A percentile compares a stretch with the other conserved stretches of the same genome.
Evolutionary conservation across 2,888 invertebrate species (phyloP).

Genomic region (Chymomyza caudatula): DNA sequence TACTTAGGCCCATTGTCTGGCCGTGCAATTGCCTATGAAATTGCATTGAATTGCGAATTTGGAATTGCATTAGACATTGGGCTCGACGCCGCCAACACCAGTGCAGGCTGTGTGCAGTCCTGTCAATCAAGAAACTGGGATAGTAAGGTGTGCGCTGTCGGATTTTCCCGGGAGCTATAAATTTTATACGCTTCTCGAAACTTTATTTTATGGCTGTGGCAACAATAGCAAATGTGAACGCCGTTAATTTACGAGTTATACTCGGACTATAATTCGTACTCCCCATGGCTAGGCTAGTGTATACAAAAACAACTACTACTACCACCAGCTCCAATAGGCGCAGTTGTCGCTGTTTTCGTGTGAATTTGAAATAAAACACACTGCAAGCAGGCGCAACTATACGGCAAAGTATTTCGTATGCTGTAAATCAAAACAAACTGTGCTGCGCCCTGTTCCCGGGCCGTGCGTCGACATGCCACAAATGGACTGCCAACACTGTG

Average conservation of each 20-base stretch:
- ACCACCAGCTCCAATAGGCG: not conserved
- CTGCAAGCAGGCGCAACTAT: constrained; percentile 31
- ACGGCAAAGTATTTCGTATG: constrained; percentile 1
- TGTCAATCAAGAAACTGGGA: constrained; percentile 60
- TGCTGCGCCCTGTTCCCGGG: not conserved
- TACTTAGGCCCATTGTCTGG: constrained; percentile 58
- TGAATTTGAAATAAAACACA: constrained; percentile 69
- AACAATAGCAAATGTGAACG: constrained; percentile 49
- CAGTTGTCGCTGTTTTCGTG: constrained; percentile 49
- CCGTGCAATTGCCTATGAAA: constrained; percentile 63
- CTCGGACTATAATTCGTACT: constrained; percentile 22
- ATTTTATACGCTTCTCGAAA: constrained; percentile 70
- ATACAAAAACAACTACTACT: constrained; percentile 39
- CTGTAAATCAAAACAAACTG: not conserved
- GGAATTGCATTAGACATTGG: constrained; percentile 62
- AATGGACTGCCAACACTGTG: constrained; percentile 54
- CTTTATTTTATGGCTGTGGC: constrained; percentile 65
- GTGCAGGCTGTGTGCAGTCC: constrained; percentile 57
- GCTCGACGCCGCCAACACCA: not conserved
- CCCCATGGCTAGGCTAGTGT: constrained; percentile 58
- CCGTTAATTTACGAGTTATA: constrained; percentile 72
- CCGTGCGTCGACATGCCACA: constrained; percentile 56
- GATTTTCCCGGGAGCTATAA: constrained; percentile 54
- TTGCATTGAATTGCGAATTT: constrained; percentile 52
- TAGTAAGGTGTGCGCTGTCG: constrained; percentile 65